Conservation (phyloP, 1,140 invertebrate genomes). For the Diachasmimorpha longicaudata region DNA sequence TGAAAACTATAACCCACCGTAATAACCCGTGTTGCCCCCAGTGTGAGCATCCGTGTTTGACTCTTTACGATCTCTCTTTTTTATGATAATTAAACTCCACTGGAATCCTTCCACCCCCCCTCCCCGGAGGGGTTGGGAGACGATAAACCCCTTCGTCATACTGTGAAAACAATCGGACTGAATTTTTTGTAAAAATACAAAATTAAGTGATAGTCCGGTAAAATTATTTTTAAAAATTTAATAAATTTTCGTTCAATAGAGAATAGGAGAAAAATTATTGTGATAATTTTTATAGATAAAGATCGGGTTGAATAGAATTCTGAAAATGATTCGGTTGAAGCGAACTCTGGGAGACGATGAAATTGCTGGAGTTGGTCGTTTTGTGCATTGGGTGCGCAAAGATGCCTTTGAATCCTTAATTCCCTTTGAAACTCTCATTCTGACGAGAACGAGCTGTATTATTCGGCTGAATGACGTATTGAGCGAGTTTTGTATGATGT, state of each 20-base stretch:
- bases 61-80: slow-evolving; percentile 50
- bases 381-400: slow-evolving; percentile 56
- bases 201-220: no score
- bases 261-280: neutral
- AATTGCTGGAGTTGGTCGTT: slow-evolving; percentile 47
- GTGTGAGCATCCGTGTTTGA: slow-evolving; percentile 25
- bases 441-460: slow-evolving; percentile 62
- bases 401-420: slow-evolving; percentile 65
- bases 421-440: slow-evolving; percentile 65
- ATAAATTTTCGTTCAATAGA: neutral
- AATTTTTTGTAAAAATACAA: no score
- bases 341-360: slow-evolving; percentile 26
- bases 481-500: slow-evolving; percentile 62
- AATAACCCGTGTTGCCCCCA: slow-evolving; percentile 9
- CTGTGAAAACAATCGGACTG: no score
- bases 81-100: slow-evolving; percentile 53
- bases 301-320: neutral
- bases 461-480: slow-evolving; percentile 64
- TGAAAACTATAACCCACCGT: slow-evolving; percentile 44
- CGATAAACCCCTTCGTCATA: slow-evolving; percentile 30
- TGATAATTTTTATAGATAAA: neutral
- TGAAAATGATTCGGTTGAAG: neutral
- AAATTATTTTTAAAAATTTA: neutral
- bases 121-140: no score
- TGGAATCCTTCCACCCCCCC: no score